These are phyloP conservation scores for Ptychochromis oligacanthus DNA, from an alignment of 2,113 vertebrate species.

Conservation along the genomic window DNA sequence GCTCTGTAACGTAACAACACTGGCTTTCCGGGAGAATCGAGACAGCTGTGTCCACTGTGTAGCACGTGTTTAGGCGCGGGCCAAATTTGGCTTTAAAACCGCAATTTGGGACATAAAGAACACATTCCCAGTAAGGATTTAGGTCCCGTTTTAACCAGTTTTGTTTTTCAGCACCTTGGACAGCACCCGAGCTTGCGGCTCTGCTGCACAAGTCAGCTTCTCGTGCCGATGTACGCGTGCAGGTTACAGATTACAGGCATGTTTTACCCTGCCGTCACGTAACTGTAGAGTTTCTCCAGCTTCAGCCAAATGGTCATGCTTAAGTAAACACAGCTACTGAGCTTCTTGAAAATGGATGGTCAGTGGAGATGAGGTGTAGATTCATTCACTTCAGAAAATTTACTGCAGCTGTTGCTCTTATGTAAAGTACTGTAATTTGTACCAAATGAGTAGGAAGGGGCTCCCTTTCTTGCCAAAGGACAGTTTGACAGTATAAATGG, in stretches of 20 bases:
- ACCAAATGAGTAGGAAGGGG: slow-evolving; percentile 27
- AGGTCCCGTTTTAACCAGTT: not conserved
- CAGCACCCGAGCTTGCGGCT: slow-evolving; percentile 39
- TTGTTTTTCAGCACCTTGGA: slow-evolving; percentile 71
- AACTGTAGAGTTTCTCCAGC: slow-evolving; percentile 13
- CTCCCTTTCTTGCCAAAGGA: slow-evolving; percentile 39
- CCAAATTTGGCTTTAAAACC: slow-evolving; percentile 12
- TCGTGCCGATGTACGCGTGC: not conserved
- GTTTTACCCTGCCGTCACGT: not conserved
- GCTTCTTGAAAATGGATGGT: slow-evolving; percentile 37
- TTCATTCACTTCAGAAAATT: slow-evolving; percentile 30
- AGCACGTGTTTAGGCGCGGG: slow-evolving; percentile 30
- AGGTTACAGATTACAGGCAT: slow-evolving; percentile 6
- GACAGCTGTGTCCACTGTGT: slow-evolving; percentile 50
- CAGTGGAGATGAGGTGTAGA: slow-evolving; percentile 32
- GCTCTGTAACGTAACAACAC: slow-evolving; percentile 41
- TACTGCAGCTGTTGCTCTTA: slow-evolving; percentile 50
- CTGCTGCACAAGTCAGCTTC: not conserved
- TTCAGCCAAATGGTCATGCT: slow-evolving; percentile 39
- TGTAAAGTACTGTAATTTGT: slow-evolving; percentile 53
- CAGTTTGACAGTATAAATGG: slow-evolving; percentile 39
- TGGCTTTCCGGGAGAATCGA: slow-evolving; percentile 38
- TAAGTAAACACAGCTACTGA: slow-evolving; percentile 52
- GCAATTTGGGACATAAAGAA: not conserved
- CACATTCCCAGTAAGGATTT: not conserved